These are phyloP conservation scores for Halcyon badia DNA, from an alignment of 2,797 vertebrate species.

Conservation along the genomic window DNA sequence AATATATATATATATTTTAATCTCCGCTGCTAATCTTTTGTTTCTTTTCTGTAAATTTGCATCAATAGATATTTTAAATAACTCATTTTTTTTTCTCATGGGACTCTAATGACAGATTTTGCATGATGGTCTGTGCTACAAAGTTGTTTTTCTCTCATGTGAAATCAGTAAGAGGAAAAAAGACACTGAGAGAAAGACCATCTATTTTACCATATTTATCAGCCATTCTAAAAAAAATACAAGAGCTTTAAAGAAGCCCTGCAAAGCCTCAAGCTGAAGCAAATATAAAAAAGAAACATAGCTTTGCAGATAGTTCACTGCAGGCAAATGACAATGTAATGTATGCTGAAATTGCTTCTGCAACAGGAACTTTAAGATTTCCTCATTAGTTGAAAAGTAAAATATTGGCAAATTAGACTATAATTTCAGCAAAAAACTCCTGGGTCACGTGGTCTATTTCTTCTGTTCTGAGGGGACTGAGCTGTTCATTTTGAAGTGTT, in stretches of 20 bases:
- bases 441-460: neutral
- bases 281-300: neutral
- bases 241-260: neutral
- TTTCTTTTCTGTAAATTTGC: neutral
- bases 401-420: constrained; percentile 28
- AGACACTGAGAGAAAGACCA: neutral
- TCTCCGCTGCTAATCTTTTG: neutral
- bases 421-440: constrained; percentile 23
- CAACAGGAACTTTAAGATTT: constrained; percentile 1
- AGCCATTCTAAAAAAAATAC: neutral
- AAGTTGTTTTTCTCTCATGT: neutral
- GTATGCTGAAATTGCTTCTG: neutral
- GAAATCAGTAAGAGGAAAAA: neutral
- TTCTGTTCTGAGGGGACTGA: neutral
- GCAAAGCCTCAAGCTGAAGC: neutral
- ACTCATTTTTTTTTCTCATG: neutral
- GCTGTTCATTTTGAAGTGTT: neutral
- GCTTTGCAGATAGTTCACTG: neutral
- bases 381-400: constrained; percentile 25
- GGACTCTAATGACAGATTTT: neutral
- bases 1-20: neutral
- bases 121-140: neutral
- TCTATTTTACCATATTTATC: neutral
- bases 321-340: neutral
- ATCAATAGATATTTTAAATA: neutral